Conservation (phyloP, 2,797 vertebrate genomes). For the Sphenopsis melanotis region DNA sequence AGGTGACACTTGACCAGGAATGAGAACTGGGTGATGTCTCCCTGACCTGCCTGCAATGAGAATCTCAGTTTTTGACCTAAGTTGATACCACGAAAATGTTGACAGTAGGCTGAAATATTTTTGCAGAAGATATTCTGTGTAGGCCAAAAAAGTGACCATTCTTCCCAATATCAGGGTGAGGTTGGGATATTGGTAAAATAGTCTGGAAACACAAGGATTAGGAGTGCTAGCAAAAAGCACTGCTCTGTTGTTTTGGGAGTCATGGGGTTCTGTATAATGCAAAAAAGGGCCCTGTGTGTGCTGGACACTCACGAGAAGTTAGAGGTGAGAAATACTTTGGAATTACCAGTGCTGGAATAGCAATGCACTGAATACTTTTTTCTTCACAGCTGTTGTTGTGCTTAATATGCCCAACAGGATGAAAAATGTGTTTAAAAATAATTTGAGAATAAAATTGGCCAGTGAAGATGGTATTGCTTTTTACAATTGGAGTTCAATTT, state of each 20-base stretch:
- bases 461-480: constrained; percentile 16
- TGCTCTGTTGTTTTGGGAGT: neutral
- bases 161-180: neutral
- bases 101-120: neutral
- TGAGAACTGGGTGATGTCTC: neutral
- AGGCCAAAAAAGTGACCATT: neutral
- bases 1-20: neutral
- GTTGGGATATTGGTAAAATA: neutral
- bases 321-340: neutral
- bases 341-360: neutral
- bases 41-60: neutral
- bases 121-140: neutral
- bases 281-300: neutral
- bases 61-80: neutral
- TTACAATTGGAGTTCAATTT: constrained; percentile 43
- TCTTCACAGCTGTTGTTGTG: neutral
- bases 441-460: neutral
- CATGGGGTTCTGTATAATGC: neutral
- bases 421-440: constrained; percentile 51
- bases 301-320: neutral
- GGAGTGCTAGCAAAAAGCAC: neutral
- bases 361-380: neutral
- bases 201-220: neutral
- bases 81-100: neutral
- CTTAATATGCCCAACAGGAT: neutral